Evolutionary conservation across 2,888 invertebrate species (phyloP), one percentile per base, ranked within the genome.

Genomic region (Spisula subtruncata): DNA sequence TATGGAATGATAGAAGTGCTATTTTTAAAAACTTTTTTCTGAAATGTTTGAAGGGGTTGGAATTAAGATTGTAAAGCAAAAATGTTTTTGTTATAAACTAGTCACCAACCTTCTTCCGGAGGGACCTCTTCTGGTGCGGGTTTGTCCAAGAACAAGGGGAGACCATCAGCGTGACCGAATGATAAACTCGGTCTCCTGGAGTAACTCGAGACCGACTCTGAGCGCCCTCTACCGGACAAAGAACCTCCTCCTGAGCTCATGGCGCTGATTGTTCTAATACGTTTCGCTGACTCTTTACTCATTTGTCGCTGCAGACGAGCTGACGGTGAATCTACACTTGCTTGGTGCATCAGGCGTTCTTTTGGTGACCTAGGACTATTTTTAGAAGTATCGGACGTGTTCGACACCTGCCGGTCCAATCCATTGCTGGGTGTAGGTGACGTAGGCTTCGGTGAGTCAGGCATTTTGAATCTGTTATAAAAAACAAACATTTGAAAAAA

Each of bases 171-270:
- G 87, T 95, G 95, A 29, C 93, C 91, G 1, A 94, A 87, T 88
- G 93, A 92, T 46, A 95, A 92, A 89, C 94, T 95, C 18, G 94
- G 93, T 84, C 92, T 88, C 4, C 93, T 85, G 16, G 80, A 54
- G 20, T 85, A 85, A 71, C 91, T 89, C 0, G 85, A 71, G 2
- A 86, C 56, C 1, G 91, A 91, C n/a, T 85, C 89, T 10, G 86
- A 48, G n/a, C 91, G 48, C 54, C n/a, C 71, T 32, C 56, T 60
- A 25, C 88, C 80, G n/a, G 85, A 51, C 10, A 51, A 14, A 14
- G 80, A 81, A 25, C 35, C 46, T 5, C 46, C 56, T 2, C 83
- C 75, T 35, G 79, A 56, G 16, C 82, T 82, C 48, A 41, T n/a
- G 4, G 10, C 84, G 32, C 88, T 80, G 14, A 90, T 54, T 12